Percentiles rank a stretch among this genome's conserved stretches.
Conservation (phyloP, 1,140 invertebrate species). For the Microplitis mediator region DNA sequence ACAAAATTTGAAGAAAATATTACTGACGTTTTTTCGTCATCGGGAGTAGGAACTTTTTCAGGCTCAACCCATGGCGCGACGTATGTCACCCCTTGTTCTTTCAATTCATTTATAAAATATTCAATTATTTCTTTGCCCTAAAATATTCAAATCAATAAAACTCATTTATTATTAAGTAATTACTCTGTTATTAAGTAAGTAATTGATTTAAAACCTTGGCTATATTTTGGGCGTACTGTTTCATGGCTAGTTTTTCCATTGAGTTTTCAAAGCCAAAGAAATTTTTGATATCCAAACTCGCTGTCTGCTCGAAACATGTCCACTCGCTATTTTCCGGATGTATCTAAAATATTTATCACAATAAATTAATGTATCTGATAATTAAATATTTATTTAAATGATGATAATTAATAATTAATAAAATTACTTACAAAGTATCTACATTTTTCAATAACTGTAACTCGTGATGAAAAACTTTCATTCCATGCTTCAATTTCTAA, state of each 20-base stretch:
- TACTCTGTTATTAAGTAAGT: constrained; percentile 22
- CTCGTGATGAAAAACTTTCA: constrained; percentile 87
- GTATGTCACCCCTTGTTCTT: constrained; percentile 79
- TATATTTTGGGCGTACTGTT: constrained; percentile 93
- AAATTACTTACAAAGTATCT: constrained; percentile 83
- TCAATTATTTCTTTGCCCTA: constrained; percentile 96
- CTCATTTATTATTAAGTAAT: not conserved
- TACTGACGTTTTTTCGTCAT: constrained; percentile 45
- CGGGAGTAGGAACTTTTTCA: constrained; percentile 29
- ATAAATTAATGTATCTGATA: not conserved
- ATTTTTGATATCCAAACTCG: constrained; percentile 92
- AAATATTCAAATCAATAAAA: constrained; percentile 32
- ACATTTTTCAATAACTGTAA: constrained; percentile 90
- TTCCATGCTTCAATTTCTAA: constrained; percentile 93
- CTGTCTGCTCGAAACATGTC: constrained; percentile 97
- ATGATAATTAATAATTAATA: constrained; percentile 1
- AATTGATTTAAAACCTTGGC: constrained; percentile 69
- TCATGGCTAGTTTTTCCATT: constrained; percentile 96
- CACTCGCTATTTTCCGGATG: constrained; percentile 94
- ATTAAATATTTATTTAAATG: constrained; percentile 1
- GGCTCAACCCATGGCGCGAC: constrained; percentile 65
- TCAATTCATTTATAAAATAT: constrained; percentile 83
- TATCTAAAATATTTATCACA: constrained; percentile 8
- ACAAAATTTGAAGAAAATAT: not conserved
- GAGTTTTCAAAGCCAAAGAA: constrained; percentile 96